phyloP scores from a whole-genome alignment of 1,140 invertebrate species.

The Ceratosolen fusciceps region DNA sequence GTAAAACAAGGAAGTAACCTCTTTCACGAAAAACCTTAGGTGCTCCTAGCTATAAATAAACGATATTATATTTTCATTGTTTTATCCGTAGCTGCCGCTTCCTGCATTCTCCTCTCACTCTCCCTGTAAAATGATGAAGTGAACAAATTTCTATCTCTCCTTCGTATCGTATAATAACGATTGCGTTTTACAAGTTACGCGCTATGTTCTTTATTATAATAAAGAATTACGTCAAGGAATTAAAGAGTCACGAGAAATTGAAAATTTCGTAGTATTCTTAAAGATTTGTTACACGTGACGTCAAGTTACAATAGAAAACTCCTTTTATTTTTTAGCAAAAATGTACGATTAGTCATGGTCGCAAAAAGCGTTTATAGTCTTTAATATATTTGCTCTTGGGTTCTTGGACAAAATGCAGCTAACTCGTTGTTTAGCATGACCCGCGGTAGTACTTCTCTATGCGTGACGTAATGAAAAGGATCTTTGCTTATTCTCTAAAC shows the following conservation, averaged over 20 bases:
- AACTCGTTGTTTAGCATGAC: not conserved
- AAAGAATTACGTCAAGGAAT: slow-evolving; percentile 5
- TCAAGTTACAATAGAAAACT: no score
- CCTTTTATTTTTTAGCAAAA: no score
- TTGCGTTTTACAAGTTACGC: not conserved
- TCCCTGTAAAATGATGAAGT: not conserved
- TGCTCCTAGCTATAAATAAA: not conserved
- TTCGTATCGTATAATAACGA: not conserved
- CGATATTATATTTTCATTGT: not conserved
- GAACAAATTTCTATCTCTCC: not conserved
- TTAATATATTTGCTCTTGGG: not conserved
- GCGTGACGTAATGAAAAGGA: not conserved
- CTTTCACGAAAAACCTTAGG: not conserved
- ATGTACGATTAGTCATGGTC: no score
- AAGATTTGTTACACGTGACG: no score
- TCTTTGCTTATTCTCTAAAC: slow-evolving; percentile 1
- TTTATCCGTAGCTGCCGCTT: not conserved
- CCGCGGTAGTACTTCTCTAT: not conserved
- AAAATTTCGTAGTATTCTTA: no score
- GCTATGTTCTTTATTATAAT: not conserved
- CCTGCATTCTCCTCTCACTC: not conserved
- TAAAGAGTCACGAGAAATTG: no score
- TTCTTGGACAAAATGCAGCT: not conserved
- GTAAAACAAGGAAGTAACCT: slow-evolving; percentile 4
- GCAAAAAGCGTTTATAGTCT: no score